Base-by-base conservation (phyloP, 2,113 vertebrate species). In the Zosterops lateralis region DNA sequence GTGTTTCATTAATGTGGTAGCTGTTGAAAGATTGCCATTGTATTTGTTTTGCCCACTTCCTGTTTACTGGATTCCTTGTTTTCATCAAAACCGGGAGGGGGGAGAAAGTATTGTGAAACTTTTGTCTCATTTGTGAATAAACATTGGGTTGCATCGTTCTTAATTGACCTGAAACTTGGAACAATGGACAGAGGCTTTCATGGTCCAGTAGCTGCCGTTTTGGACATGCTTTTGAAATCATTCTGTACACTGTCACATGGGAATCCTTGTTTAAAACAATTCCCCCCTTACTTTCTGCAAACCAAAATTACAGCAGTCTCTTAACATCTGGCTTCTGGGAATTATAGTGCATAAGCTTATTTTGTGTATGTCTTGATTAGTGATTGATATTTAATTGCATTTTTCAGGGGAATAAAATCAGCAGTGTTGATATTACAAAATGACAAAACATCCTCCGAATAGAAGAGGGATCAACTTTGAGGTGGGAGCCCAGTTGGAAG, bases 361-460 rank as follows among this genome's bases (percentile, higher is more conserved):
- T 87, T 95, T 97, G 82, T 97, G 7, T 95, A 54, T 96, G 84
- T 95, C 87, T 94, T 97, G 85, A 95, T 96, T 96, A 95, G 96
- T 97, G 95, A 97, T 97, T 97, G 86, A 95, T 97, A 96, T 97
- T 94, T 96, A 97, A 98, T 98, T 98, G 97, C 95, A 96, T 98
- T 98, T 98, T 98, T 98, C 98, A 98, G 98, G 98, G 97, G 95
- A 98, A 97, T 97, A 98, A 97, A 98, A 97, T 97, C 97, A 98
- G 96, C 97, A 96, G 96, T 78, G 95, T 96, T 97, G 98, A 95
- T 98, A 97, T 97, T 97, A 97, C 97, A 98, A 98, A 98, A 99
- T 99, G 99, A 99, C 98, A 98, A 99, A 99, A 98, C 98, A 98
- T 95, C 99, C 99, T 94, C 99, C 99, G 72, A 98, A 99, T 97